Base-by-base conservation (phyloP, 2,797 vertebrate species). In the Mycteria americana region DNA sequence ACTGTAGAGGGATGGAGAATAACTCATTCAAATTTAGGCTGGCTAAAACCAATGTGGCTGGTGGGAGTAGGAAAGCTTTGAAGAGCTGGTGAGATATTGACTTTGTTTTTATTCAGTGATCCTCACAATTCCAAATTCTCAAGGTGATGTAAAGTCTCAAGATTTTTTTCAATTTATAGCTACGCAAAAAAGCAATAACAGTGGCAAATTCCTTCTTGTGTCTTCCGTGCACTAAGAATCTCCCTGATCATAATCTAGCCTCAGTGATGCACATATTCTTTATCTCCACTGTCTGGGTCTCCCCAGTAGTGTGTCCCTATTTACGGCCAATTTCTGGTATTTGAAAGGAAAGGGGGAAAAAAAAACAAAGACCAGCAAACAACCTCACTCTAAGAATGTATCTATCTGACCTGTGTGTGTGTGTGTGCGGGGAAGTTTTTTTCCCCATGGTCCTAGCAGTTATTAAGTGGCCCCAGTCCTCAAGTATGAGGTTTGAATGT, bases 251-350 rank as follows among this genome's bases (percentile, higher is more conserved):
- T 37, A 63, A 51, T 11, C 13, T 22, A 39, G 41, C 33, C 37
- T 50, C 51, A 27, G 9, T 7, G 22, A 67, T 10, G 30, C 16
- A 56, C 27, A 22, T n/a, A 54, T 7, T 81, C 22, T 12, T 84
- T 56, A 57, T 6, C 28, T 86, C 9, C 16, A 8, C 59, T 4
- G 0, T 12, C n/a, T 50, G 18, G 16, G 22, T 88, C 30, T 73
- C 11, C 41, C 13, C 39, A 41, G 7, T 16, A n/a, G 7, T 1
- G 3, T 2, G 0, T 41, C 30, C 54, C 48, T 28, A 65, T 35
- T 60, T 35, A 39, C 31, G 11, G 48, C 11, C 3, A 63, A 11
- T 39, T 72, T 90, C 39, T 74, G 30, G 7, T 59, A 31, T 65
- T 72, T 46, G 37, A 83, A 82, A 82, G 13, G 13, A 65, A 78